Evolutionary conservation across 2,113 vertebrate species (phyloP).

Genomic region (Rana temporaria): DNA sequence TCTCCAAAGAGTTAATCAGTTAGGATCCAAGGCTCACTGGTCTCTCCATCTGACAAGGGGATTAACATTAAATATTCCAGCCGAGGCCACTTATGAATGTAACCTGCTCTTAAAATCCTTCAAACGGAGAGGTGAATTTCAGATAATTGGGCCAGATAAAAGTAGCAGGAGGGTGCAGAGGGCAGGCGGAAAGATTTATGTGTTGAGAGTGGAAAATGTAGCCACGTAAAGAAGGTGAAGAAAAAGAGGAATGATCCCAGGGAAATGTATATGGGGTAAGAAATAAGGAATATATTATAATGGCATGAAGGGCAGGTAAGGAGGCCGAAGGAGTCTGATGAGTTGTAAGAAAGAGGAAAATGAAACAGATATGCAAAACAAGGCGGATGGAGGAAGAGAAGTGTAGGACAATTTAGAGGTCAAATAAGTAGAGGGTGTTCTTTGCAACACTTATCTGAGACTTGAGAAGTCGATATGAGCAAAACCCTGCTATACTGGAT

Average conservation of each 20-base stretch:
- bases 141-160: slow-evolving; percentile 56
- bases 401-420: no score
- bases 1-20: slow-evolving; percentile 49
- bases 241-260: not conserved
- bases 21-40: slow-evolving; percentile 32
- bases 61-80: slow-evolving; percentile 53
- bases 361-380: not conserved
- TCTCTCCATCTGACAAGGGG: slow-evolving; percentile 40
- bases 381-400: not conserved
- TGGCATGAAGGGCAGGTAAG: not conserved
- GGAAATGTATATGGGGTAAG: not conserved
- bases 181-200: slow-evolving; percentile 52
- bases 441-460: no score
- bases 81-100: slow-evolving; percentile 51
- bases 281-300: not conserved
- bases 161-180: slow-evolving; percentile 28
- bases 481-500: no score
- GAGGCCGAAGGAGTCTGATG: not conserved
- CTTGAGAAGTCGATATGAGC: no score
- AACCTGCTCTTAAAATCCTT: slow-evolving; percentile 56
- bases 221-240: not conserved
- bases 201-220: slow-evolving; percentile 34
- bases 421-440: no score
- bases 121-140: slow-evolving; percentile 32
- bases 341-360: not conserved